phyloP scores from a whole-genome alignment of 2,113 vertebrate species.

The Sinocyclocheilus rhinocerous region DNA sequence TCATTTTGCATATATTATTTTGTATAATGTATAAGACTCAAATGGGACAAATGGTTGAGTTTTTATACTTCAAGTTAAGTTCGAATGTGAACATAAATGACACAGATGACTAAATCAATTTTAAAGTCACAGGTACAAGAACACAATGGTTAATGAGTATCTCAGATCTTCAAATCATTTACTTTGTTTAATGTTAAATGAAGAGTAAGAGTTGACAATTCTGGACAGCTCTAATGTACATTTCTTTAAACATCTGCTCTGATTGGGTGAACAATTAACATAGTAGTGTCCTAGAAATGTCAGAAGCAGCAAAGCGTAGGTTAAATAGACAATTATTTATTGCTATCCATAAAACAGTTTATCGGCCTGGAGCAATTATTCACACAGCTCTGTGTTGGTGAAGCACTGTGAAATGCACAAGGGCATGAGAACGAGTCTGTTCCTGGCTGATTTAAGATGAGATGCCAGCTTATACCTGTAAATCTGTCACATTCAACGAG shows the following conservation, averaged over 20 bases:
- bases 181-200: not conserved
- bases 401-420: constrained; percentile 5
- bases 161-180: not conserved
- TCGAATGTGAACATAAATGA: not conserved
- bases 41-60: not conserved
- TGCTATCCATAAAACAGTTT: constrained; percentile 9
- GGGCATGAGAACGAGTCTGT: not conserved
- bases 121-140: not conserved
- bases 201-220: not conserved
- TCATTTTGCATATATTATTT: not conserved
- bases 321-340: not conserved
- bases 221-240: not conserved
- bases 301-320: not conserved
- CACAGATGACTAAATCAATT: not conserved
- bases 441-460: constrained; percentile 11
- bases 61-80: not conserved
- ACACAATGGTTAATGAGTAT: not conserved
- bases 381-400: not conserved
- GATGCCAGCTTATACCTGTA: not conserved
- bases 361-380: constrained; percentile 14
- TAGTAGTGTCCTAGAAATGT: constrained; percentile 17
- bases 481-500: not conserved
- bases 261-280: not conserved
- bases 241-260: not conserved
- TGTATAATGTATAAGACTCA: not conserved